Evolutionary conservation across 2,888 invertebrate genomes (phyloP).

Genomic region (Cynaeus angustus): DNA sequence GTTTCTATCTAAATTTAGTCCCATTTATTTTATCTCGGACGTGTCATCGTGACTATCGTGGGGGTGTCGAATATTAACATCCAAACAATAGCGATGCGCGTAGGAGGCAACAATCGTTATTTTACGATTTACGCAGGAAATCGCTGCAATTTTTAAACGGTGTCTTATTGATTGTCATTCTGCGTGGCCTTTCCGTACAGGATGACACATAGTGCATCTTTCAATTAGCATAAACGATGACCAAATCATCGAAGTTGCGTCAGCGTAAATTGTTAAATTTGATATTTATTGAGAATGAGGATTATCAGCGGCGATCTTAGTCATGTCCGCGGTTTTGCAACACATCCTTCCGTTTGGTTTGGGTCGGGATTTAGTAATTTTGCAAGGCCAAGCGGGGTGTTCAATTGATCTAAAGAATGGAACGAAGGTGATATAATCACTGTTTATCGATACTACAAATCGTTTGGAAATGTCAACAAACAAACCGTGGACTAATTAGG

Average conservation of each 20-base stretch:
- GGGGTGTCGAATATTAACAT: constrained; percentile 14
- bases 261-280: too few species aligned
- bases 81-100: constrained; percentile 11
- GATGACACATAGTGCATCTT: constrained; percentile 40
- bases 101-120: constrained; percentile 19
- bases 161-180: constrained; percentile 28
- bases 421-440: too few species aligned
- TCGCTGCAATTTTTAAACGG: constrained; percentile 38
- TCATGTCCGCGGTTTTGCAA: background rate
- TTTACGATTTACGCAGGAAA: constrained; percentile 31
- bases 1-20: constrained; percentile 24
- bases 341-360: too few species aligned
- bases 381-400: too few species aligned
- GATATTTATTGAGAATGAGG: too few species aligned
- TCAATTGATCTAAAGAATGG: too few species aligned
- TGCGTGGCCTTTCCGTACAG: constrained; percentile 24
- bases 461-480: too few species aligned
- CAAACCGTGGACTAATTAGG: too few species aligned
- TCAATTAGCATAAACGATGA: constrained; percentile 27
- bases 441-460: too few species aligned
- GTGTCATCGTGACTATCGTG: constrained; percentile 20
- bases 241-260: too few species aligned
- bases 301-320: too few species aligned
- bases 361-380: too few species aligned
- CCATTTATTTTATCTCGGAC: constrained; percentile 15